Evolutionary conservation across 2,888 invertebrate species (phyloP).

Genomic region (Acanthococcus lagerstroemiae): DNA sequence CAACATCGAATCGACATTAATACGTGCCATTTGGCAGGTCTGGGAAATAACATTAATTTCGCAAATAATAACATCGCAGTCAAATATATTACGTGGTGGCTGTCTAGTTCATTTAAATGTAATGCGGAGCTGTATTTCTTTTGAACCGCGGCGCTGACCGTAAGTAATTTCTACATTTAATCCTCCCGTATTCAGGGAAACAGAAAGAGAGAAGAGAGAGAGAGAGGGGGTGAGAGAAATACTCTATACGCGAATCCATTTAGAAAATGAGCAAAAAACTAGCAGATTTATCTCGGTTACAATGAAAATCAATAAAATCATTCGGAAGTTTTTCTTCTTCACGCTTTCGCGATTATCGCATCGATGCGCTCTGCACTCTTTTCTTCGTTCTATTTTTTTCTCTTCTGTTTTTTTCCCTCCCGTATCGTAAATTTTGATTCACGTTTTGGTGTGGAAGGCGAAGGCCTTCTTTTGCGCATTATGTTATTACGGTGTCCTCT

Average conservation of each 20-base stretch:
- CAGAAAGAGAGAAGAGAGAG: background rate
- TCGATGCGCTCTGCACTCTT: too few relatives aligned
- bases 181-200: background rate
- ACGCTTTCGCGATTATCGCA: too few relatives aligned
- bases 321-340: background rate
- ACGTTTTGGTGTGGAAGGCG: too few relatives aligned
- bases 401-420: too few relatives aligned
- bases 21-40: slow-evolving; percentile 28
- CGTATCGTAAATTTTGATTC: too few relatives aligned
- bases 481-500: too few relatives aligned
- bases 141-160: slow-evolving; percentile 23
- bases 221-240: background rate
- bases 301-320: background rate
- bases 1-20: slow-evolving; percentile 7
- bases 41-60: slow-evolving; percentile 26
- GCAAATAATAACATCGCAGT: slow-evolving; percentile 21
- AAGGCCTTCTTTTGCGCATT: too few relatives aligned
- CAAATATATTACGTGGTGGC: slow-evolving; percentile 17
- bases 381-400: too few relatives aligned
- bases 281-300: background rate
- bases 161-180: slow-evolving; percentile 26
- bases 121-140: slow-evolving; percentile 24
- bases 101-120: slow-evolving; percentile 28
- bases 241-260: too few relatives aligned
- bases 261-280: background rate